Percentiles rank a stretch among this genome's conserved stretches.
These are phyloP conservation scores for Ptychadena robeensis DNA, from an alignment of 2,797 vertebrate species.

Conservation along the genomic window DNA sequence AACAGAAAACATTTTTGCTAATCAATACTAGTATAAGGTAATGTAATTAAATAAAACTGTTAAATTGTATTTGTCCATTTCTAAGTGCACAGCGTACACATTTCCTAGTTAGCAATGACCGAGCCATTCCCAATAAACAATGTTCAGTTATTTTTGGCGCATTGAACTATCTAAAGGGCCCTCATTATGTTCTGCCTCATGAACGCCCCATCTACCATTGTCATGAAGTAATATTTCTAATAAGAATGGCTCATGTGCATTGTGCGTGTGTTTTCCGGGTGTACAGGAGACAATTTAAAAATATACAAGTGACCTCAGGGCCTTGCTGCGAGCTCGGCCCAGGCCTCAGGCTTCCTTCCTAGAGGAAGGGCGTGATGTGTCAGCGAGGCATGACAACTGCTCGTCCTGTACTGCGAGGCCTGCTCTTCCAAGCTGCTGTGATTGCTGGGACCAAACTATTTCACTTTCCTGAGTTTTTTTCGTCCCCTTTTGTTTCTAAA, in stretches of 20 bases:
- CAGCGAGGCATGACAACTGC: slow-evolving; percentile 20
- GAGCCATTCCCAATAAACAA: neutral
- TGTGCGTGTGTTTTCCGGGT: neutral
- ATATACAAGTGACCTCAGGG: slow-evolving; percentile 25
- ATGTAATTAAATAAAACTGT: too few species aligned
- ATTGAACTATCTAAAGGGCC: neutral
- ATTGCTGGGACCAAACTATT: slow-evolving; percentile 63
- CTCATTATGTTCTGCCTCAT: neutral
- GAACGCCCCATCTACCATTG: neutral
- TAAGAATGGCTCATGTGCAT: neutral
- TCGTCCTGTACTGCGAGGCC: slow-evolving; percentile 15
- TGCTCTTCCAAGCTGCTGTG: slow-evolving; percentile 62
- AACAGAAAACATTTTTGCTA: too few species aligned
- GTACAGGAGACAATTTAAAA: slow-evolving; percentile 14
- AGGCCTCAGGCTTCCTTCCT: slow-evolving; percentile 51
- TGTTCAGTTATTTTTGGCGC: neutral
- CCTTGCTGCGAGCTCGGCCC: neutral
- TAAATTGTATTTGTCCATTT: too few species aligned
- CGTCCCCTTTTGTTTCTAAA: slow-evolving; percentile 69
- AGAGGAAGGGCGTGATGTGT: slow-evolving; percentile 58
- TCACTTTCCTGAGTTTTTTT: slow-evolving; percentile 69
- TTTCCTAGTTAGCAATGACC: neutral
- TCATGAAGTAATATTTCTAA: neutral
- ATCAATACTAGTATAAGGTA: too few species aligned
- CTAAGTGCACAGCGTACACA: too few species aligned